Evolutionary conservation across 2,888 invertebrate genomes (phyloP).

Genomic region (Galerucella calmariensis): DNA sequence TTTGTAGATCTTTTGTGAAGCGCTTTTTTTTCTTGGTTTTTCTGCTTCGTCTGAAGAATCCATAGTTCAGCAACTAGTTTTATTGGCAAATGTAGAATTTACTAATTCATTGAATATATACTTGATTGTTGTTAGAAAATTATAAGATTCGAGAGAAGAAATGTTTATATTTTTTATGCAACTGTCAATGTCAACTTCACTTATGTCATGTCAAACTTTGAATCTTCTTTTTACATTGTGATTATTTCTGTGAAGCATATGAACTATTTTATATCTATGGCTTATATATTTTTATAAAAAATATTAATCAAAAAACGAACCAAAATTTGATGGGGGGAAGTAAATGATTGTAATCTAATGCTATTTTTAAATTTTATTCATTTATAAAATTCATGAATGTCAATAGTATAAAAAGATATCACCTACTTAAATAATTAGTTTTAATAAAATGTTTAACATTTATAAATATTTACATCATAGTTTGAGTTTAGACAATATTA

Average conservation of each 20-base stretch:
- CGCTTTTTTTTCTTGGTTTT: not conserved
- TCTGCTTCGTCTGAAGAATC: not conserved
- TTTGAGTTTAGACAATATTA: slow-evolving; percentile 27
- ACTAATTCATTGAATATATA: not conserved
- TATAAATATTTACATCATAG: slow-evolving; percentile 42
- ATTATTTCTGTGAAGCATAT: not conserved
- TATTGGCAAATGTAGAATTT: not conserved
- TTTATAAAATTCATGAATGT: slow-evolving; percentile 44
- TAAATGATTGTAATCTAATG: not conserved
- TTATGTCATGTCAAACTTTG: not conserved
- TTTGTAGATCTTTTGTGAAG: not conserved
- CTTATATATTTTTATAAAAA: too few relatives aligned
- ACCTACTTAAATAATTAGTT: slow-evolving; percentile 41
- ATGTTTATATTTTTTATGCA: too few relatives aligned
- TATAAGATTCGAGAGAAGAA: too few relatives aligned
- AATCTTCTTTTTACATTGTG: not conserved
- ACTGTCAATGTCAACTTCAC: not conserved
- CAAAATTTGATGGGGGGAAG: not conserved
- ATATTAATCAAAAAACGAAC: not conserved
- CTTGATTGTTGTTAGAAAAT: too few relatives aligned
- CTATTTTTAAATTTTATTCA: slow-evolving; percentile 32
- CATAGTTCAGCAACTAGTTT: not conserved
- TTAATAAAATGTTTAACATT: slow-evolving; percentile 38
- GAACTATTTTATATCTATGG: too few relatives aligned
- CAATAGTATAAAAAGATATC: slow-evolving; percentile 49